A percentile compares a stretch with the other conserved stretches of the same genome.
These are phyloP conservation scores for Drosophila borborema DNA, from an alignment of 2,888 invertebrate species.

Conservation along the genomic window DNA sequence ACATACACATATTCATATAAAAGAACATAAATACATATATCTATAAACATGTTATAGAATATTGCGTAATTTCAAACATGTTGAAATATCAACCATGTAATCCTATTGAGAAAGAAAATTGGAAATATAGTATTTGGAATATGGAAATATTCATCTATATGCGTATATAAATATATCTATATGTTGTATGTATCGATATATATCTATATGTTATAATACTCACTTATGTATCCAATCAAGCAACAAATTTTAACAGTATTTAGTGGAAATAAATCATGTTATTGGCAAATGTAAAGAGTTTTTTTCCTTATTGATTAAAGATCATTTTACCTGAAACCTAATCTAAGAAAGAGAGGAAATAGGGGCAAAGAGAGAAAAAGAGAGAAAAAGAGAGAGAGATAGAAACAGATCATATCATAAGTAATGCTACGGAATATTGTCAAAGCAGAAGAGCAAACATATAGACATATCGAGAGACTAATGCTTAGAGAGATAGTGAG, in stretches of 20 bases:
- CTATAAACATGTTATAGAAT: conserved; percentile 20
- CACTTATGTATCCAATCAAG: conserved; percentile 14
- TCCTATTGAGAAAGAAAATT: not conserved
- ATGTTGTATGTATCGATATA: not conserved
- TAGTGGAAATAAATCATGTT: conserved; percentile 37
- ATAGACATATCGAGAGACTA: not conserved
- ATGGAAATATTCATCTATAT: not conserved
- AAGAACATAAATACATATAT: conserved; percentile 7
- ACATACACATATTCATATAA: conserved; percentile 11
- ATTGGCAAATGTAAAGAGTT: not conserved
- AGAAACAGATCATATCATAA: not conserved
- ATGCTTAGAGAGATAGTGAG: too few relatives aligned
- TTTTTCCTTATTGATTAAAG: not conserved
- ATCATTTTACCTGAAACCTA: not conserved
- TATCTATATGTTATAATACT: conserved; percentile 7
- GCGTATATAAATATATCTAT: not conserved
- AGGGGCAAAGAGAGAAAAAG: not conserved
- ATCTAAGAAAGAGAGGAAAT: too few relatives aligned
- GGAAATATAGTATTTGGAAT: not conserved
- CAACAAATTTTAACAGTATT: conserved; percentile 14
- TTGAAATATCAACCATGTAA: conserved; percentile 1
- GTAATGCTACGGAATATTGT: too few relatives aligned
- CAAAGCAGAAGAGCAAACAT: too few relatives aligned
- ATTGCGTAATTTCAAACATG: conserved; percentile 21
- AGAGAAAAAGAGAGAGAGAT: not conserved